Evolutionary conservation across 2,797 vertebrate species (phyloP).

Genomic region (Buceros bicornis): DNA sequence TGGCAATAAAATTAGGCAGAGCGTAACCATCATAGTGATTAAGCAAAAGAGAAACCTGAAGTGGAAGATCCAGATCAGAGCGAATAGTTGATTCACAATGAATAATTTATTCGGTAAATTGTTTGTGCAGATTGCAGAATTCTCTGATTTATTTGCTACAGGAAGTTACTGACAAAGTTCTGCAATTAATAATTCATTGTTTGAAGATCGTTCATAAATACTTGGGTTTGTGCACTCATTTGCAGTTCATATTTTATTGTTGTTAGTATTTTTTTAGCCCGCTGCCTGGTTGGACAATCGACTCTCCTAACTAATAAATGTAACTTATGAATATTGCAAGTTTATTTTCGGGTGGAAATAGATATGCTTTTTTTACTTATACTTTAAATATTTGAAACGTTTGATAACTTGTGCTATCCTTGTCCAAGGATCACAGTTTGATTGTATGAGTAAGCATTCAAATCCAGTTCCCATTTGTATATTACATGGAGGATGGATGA

Average conservation of each 20-base stretch:
- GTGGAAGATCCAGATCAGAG: neutral
- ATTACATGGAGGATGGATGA: neutral
- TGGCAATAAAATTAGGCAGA: slow-evolving; percentile 21
- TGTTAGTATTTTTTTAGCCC: neutral
- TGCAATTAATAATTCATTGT: slow-evolving; percentile 59
- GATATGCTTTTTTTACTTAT: neutral
- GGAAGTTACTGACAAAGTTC: slow-evolving; percentile 58
- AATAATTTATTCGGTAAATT: slow-evolving; percentile 63
- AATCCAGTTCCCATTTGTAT: neutral
- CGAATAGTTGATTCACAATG: slow-evolving; percentile 16
- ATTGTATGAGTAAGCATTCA: neutral
- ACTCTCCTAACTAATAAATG: neutral
- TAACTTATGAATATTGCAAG: neutral
- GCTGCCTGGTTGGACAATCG: neutral
- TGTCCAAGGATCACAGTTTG: neutral
- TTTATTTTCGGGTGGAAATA: neutral
- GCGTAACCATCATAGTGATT: slow-evolving; percentile 8
- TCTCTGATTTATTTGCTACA: slow-evolving; percentile 56
- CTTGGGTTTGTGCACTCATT: neutral
- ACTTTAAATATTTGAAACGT: neutral
- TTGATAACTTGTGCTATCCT: neutral
- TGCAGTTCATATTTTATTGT: slow-evolving; percentile 31
- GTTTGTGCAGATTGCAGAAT: slow-evolving; percentile 45
- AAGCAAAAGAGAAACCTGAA: slow-evolving; percentile 26
- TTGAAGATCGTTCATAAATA: slow-evolving; percentile 49